A percentile compares a stretch with the other conserved stretches of the same genome.
These are phyloP conservation scores for Calephelis perditalis DNA, from an alignment of 2,888 invertebrate species.

Conservation along the genomic window DNA sequence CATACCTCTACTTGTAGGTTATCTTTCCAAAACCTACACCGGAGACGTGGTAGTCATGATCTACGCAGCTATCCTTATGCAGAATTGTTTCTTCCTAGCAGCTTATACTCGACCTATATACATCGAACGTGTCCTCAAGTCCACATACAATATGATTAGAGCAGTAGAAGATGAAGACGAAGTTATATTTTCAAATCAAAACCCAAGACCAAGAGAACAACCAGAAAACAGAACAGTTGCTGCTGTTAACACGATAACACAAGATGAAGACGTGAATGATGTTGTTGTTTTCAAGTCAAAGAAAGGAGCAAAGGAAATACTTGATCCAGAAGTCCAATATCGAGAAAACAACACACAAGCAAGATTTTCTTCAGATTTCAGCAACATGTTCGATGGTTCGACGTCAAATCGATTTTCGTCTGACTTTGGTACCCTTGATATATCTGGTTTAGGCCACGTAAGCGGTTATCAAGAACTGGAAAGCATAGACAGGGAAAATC, in stretches of 20 bases:
- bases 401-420: constrained; percentile 49
- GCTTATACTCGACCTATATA: constrained; percentile 76
- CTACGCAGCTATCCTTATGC: constrained; percentile 77
- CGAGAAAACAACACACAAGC: constrained; percentile 44
- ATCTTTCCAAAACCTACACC: constrained; percentile 60
- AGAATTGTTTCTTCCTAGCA: constrained; percentile 73
- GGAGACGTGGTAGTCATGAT: constrained; percentile 69
- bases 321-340: constrained; percentile 53
- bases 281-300: constrained; percentile 64
- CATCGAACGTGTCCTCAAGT: constrained; percentile 62
- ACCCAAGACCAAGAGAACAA: constrained; percentile 25
- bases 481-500: constrained; percentile 55
- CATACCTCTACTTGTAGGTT: constrained; percentile 70
- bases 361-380: constrained; percentile 57
- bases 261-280: constrained; percentile 58
- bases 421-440: constrained; percentile 54
- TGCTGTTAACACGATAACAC: constrained; percentile 33
- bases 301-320: constrained; percentile 55
- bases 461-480: constrained; percentile 62
- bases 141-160: constrained; percentile 65
- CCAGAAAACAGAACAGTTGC: constrained; percentile 25
- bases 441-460: constrained; percentile 44
- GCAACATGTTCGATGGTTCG: constrained; percentile 40
- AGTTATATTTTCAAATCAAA: constrained; percentile 74
- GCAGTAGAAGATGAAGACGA: constrained; percentile 76